A percentile compares a stretch with the other conserved stretches of the same genome.
Conservation (phyloP, 2,797 vertebrate genomes). For the Myripristis jacobus region DNA sequence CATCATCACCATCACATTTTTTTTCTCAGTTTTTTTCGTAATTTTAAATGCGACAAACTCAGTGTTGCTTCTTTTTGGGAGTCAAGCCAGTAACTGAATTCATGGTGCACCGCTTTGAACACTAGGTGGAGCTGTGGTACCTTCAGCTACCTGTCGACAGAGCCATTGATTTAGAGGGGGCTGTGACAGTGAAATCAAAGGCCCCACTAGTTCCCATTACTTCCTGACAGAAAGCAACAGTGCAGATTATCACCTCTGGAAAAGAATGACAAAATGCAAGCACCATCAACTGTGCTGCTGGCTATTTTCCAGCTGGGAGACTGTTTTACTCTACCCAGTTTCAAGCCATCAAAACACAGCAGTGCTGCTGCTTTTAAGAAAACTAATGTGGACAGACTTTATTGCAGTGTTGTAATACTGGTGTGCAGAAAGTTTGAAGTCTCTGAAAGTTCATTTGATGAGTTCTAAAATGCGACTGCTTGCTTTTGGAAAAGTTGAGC, state of each 20-base stretch:
- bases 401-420: no score
- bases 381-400: no score
- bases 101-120: neutral
- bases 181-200: neutral
- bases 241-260: neutral
- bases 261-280: neutral
- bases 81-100: neutral
- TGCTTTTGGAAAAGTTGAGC: no score
- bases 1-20: neutral
- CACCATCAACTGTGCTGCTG: no score
- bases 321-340: no score
- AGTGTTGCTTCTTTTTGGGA: slow-evolving; percentile 14
- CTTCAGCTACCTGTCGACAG: neutral
- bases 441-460: no score
- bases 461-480: no score
- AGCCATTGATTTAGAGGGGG: neutral
- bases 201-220: neutral
- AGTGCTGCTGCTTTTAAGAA: no score
- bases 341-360: no score
- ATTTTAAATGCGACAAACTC: slow-evolving; percentile 3
- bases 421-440: no score
- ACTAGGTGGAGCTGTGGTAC: neutral
- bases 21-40: neutral
- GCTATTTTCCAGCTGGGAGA: no score
- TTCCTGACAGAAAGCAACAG: neutral